phyloP scores from a whole-genome alignment of 1,140 invertebrate genomes.

The Brachionus angularis region DNA sequence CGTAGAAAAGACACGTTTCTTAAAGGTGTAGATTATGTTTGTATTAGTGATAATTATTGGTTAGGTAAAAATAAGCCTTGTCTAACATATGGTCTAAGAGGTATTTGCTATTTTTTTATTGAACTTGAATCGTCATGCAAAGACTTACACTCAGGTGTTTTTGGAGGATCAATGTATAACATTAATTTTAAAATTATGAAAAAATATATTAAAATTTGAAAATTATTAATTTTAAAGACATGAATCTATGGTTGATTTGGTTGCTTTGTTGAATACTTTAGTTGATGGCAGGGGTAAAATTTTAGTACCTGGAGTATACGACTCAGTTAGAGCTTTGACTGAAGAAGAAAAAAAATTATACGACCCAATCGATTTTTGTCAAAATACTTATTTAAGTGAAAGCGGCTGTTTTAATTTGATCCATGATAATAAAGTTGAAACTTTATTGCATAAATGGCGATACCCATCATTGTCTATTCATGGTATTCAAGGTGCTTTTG shows the following conservation, averaged over 20 bases:
- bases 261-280: slow-evolving; percentile 50
- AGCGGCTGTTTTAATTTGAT: slow-evolving; percentile 1
- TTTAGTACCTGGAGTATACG: slow-evolving; percentile 53
- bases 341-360: slow-evolving; percentile 64
- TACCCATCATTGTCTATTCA: slow-evolving; percentile 55
- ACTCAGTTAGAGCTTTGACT: slow-evolving; percentile 65
- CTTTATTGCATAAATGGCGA: slow-evolving; percentile 85
- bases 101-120: slow-evolving; percentile 83
- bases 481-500: slow-evolving; percentile 80
- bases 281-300: slow-evolving; percentile 54
- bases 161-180: slow-evolving; percentile 71
- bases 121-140: slow-evolving; percentile 82
- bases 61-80: slow-evolving; percentile 91
- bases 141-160: slow-evolving; percentile 91
- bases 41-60: slow-evolving; percentile 99
- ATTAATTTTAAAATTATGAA: not conserved
- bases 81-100: slow-evolving; percentile 87
- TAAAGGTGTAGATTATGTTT: slow-evolving; percentile 79
- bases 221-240: slow-evolving; percentile 49
- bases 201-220: not conserved
- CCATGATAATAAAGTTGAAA: slow-evolving; percentile 57
- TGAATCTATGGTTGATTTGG: slow-evolving; percentile 57
- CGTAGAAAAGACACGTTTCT: slow-evolving; percentile 31
- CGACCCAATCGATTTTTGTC: slow-evolving; percentile 26
- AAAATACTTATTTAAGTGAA: slow-evolving; percentile 11